A percentile compares a stretch with the other conserved stretches of the same genome.
Evolutionary conservation across 2,797 vertebrate genomes (phyloP).

Genomic region (Synaphobranchus kaupii): DNA sequence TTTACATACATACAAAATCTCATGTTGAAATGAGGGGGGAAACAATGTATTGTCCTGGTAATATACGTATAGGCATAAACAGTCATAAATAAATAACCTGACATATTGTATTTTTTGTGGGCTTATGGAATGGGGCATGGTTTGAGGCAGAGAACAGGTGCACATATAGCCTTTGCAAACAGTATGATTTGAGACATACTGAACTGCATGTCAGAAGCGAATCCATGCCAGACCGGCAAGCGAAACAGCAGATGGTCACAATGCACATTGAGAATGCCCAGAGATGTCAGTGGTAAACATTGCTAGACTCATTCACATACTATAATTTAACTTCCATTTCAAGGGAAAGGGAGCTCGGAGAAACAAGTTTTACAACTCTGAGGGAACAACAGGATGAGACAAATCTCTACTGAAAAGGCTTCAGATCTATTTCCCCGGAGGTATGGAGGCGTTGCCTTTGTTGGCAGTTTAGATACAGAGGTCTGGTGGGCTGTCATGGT

Average conservation of each 20-base stretch:
- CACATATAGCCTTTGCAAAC: not conserved
- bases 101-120: not conserved
- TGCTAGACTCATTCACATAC: not conserved
- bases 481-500: constrained; percentile 2
- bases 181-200: constrained; percentile 2
- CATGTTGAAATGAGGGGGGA: not conserved
- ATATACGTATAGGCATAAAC: not conserved
- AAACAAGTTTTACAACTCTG: not conserved
- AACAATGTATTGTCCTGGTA: not conserved
- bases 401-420: not conserved
- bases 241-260: constrained; percentile 10
- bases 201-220: not conserved
- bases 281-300: not conserved
- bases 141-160: not conserved
- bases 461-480: not conserved
- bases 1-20: not conserved
- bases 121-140: not conserved
- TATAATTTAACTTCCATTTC: not conserved
- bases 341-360: not conserved
- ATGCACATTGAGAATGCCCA: not conserved
- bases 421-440: not conserved
- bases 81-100: not conserved
- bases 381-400: not conserved
- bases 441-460: not conserved
- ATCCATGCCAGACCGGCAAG: not conserved